Base-by-base conservation (phyloP, 2,888 invertebrate genomes). In the Blera fallax region DNA sequence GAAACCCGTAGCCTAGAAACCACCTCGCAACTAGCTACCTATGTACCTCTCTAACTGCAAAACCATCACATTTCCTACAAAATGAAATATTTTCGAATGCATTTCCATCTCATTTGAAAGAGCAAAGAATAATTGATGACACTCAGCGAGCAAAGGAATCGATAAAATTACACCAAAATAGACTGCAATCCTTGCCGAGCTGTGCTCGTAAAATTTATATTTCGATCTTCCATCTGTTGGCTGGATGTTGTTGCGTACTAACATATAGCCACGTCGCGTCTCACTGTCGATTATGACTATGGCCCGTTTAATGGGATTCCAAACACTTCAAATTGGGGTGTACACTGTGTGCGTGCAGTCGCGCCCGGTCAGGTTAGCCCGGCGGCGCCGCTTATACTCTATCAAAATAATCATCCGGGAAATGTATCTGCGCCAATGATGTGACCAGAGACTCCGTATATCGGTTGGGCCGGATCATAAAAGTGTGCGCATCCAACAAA, bases 401-500 rank as follows among this genome's bases (percentile, higher is more conserved):
- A 64, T 81, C 52, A 58, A 85, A 85, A 85, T 81, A 85, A 81
- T 65, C 76, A 81, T 7, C 34, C 50, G 32, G n/a, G n/a, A 48
- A 65, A 62, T 48, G 45, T 73, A 40, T 65, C 40, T 70, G 72
- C 65, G 76, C 76, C 81, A 81, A 72, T 62, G 85, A 81, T 85
- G 81, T 81, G 72, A 85, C 85, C 85, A 85, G 58, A 85, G 67
- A 85, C 85, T 85, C 81, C 18, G 76, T 32, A 72, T 32, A 77
- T 85, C 81, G 85, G 85, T 85, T 81, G 81, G 69, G 64, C 40
- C n/a, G 76, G 67, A 77, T 85, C 76, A 77, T 85, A 77, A 85
- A 81, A 81, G 11, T 40, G 2, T 27, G 56, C 65, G 60, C 58
- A 67, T 72, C 54, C 60, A 58, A 72, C 40, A 67, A 50, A 65